These are phyloP conservation scores for Chaenocephalus aceratus DNA, from an alignment of 2,113 vertebrate species.

Conservation along the genomic window DNA sequence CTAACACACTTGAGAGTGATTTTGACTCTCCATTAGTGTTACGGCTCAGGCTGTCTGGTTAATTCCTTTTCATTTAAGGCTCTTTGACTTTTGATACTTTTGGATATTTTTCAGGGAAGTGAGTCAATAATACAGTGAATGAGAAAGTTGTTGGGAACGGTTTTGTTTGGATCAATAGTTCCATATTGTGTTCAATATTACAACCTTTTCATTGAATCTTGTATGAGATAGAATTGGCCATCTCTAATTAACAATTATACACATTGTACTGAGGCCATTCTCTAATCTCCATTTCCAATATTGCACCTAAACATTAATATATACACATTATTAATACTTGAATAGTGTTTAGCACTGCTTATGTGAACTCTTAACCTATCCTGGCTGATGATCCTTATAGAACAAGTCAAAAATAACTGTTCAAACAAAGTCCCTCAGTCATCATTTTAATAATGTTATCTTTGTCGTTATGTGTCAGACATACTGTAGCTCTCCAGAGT, in stretches of 20 bases:
- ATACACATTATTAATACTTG: background rate
- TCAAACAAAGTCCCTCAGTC: background rate
- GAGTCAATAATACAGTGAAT: constrained; percentile 6
- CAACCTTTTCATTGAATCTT: background rate
- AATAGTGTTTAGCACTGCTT: too few species aligned
- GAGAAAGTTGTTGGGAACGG: constrained; percentile 30
- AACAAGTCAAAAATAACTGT: background rate
- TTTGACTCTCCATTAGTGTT: background rate
- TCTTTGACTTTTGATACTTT: constrained; percentile 28
- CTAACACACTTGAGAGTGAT: background rate
- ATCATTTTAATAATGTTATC: too few species aligned
- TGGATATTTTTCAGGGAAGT: constrained; percentile 28
- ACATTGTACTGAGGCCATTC: background rate
- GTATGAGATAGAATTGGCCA: background rate
- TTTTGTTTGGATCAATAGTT: constrained; percentile 22
- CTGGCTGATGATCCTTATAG: background rate
- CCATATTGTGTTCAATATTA: constrained; percentile 10
- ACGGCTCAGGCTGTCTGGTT: background rate
- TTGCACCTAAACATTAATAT: constrained; percentile 4
- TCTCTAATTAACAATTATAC: background rate
- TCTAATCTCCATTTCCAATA: background rate
- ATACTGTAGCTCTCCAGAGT: too few species aligned
- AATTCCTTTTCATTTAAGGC: background rate
- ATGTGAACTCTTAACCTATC: background rate
- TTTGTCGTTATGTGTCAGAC: too few species aligned